Evolutionary conservation across 2,888 invertebrate genomes (phyloP).

Genomic region (Agriopis marginaria): DNA sequence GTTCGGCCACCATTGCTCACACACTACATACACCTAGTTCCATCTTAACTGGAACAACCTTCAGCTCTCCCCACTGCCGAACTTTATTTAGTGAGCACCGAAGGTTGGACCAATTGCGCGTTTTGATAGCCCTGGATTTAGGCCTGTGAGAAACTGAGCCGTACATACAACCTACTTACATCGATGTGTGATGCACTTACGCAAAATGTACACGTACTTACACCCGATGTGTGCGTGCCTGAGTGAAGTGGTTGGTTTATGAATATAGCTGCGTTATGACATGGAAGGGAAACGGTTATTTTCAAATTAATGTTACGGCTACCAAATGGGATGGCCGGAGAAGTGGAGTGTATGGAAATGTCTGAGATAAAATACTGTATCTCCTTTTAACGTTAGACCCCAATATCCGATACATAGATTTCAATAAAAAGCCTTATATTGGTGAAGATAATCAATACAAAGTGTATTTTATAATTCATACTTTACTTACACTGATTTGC

Average conservation of each 20-base stretch:
- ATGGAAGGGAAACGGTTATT: constrained; percentile 37
- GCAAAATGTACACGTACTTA: constrained; percentile 1
- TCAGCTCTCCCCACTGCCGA: constrained; percentile 21
- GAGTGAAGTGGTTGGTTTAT: constrained; percentile 31
- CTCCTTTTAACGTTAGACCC: constrained; percentile 1
- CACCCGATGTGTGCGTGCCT: constrained; percentile 6
- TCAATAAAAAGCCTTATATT: neutral
- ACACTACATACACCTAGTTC: too few species aligned
- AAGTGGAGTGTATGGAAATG: constrained; percentile 32
- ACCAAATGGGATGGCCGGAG: constrained; percentile 22
- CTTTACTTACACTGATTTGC: too few species aligned
- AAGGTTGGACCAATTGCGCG: constrained; percentile 60
- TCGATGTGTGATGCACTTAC: constrained; percentile 14
- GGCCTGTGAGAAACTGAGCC: constrained; percentile 49
- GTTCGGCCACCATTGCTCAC: too few species aligned
- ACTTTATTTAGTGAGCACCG: constrained; percentile 34
- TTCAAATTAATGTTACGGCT: constrained; percentile 36
- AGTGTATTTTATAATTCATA: too few species aligned
- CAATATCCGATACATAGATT: neutral
- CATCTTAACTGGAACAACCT: constrained; percentile 3
- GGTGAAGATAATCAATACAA: too few species aligned
- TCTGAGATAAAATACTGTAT: constrained; percentile 24
- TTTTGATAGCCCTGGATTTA: constrained; percentile 52
- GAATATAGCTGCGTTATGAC: constrained; percentile 31
- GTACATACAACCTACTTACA: neutral